These are phyloP conservation scores for Phalacrocorax pelagicus DNA, from an alignment of 2,113 vertebrate genomes.

Conservation along the genomic window DNA sequence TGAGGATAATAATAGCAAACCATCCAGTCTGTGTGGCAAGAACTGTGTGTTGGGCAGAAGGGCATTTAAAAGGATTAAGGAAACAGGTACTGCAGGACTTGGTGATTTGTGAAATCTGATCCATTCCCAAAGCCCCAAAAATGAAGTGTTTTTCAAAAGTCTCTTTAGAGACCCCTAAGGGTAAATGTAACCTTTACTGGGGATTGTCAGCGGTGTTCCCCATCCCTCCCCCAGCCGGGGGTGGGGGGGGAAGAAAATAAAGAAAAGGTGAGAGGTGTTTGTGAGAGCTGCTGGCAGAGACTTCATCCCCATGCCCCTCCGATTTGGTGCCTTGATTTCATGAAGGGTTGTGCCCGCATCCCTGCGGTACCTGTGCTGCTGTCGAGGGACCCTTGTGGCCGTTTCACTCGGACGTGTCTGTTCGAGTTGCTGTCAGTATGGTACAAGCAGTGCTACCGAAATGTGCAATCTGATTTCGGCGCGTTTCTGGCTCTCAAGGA, in stretches of 20 bases:
- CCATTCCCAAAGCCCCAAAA: not conserved
- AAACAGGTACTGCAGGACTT: not conserved
- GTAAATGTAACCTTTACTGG: not conserved
- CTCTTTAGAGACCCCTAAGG: not conserved
- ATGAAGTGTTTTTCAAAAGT: not conserved
- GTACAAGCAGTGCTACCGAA: not conserved
- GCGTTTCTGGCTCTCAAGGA: not conserved
- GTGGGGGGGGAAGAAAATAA: not conserved
- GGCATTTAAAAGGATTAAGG: not conserved
- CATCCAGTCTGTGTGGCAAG: not conserved
- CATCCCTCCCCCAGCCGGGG: no score
- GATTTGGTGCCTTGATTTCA: not conserved
- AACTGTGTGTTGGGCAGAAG: not conserved
- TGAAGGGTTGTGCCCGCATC: not conserved
- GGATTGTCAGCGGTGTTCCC: not conserved
- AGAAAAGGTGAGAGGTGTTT: not conserved
- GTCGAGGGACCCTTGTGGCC: not conserved
- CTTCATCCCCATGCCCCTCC: not conserved
- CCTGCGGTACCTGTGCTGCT: not conserved
- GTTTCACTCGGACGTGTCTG: rapidly evolving
- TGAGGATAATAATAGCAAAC: not conserved
- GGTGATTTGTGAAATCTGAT: not conserved
- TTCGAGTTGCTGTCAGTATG: not conserved
- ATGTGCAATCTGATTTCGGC: rapidly evolving
- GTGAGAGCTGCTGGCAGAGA: not conserved